These are phyloP conservation scores for Hypsopygia costalis DNA, from an alignment of 2,888 invertebrate genomes.

Conservation along the genomic window DNA sequence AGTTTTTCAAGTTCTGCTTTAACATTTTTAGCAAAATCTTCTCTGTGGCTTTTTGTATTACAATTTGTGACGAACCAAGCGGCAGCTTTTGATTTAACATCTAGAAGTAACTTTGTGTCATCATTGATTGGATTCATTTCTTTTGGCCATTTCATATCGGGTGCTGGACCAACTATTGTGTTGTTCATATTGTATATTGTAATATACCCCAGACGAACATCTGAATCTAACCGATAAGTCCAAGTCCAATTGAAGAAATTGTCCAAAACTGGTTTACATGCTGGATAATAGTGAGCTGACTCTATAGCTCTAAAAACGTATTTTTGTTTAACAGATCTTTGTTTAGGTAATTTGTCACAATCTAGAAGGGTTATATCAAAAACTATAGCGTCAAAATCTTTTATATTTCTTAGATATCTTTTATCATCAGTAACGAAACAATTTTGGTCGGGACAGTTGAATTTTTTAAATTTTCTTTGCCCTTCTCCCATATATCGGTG, in stretches of 20 bases:
- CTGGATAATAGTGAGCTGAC: constrained; percentile 48
- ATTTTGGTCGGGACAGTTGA: constrained; percentile 45
- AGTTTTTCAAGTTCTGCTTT: constrained; percentile 25
- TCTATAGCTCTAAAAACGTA: constrained; percentile 54
- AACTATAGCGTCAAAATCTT: constrained; percentile 48
- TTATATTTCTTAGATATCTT: constrained; percentile 30
- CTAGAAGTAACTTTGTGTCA: constrained; percentile 24
- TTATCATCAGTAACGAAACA: constrained; percentile 48
- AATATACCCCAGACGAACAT: constrained; percentile 54
- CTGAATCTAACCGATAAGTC: constrained; percentile 55
- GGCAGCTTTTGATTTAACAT: constrained; percentile 25
- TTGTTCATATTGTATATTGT: constrained; percentile 40
- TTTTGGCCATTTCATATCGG: constrained; percentile 45
- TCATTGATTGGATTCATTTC: constrained; percentile 37
- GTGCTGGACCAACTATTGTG: constrained; percentile 45
- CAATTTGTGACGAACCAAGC: constrained; percentile 58
- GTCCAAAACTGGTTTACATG: constrained; percentile 38
- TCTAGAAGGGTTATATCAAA: constrained; percentile 33
- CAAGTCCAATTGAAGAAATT: constrained; percentile 65
- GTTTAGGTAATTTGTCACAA: constrained; percentile 24
- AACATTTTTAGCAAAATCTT: constrained; percentile 25
- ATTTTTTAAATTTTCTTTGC: constrained; percentile 35
- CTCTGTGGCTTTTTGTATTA: constrained; percentile 30
- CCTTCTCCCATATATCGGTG: constrained; percentile 43
- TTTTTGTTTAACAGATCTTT: constrained; percentile 45